Conservation (phyloP, 2,113 vertebrate genomes). For the Heterotilapia buettikoferi region DNA sequence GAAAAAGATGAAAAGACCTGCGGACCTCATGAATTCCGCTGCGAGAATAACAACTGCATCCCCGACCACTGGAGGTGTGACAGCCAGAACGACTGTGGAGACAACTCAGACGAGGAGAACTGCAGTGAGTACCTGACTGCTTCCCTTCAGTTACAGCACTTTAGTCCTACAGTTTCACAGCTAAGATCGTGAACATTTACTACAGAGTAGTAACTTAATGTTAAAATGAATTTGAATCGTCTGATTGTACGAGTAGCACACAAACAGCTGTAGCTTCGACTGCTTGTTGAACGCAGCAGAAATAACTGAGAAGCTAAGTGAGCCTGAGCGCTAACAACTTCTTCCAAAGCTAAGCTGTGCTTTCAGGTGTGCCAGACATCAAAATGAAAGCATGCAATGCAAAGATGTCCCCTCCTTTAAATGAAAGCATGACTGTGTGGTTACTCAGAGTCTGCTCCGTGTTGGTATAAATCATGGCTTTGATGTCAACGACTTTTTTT, state of each 20-base stretch:
- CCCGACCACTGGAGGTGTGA: conserved; percentile 98
- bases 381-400: not conserved
- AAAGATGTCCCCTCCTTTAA: not conserved
- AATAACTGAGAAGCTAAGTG: not conserved
- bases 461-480: not conserved
- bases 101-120: conserved; percentile 95
- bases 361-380: not conserved
- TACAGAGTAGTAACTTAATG: not conserved
- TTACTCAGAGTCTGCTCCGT: not conserved
- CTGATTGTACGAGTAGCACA: not conserved
- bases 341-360: not conserved
- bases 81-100: conserved; percentile 96
- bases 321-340: not conserved
- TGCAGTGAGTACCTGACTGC: conserved; percentile 85
- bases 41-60: conserved; percentile 98
- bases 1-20: conserved; percentile 97
- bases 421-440: not conserved
- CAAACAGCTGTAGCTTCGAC: not conserved
- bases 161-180: not conserved
- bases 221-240: not conserved
- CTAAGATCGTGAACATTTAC: not conserved
- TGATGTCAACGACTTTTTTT: not conserved
- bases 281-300: not conserved
- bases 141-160: conserved; percentile 11
- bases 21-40: conserved; percentile 95